Evolutionary conservation across 92 coral and sea anemone genomes (phyloP).

Genomic region (Phymanthus crucifer): DNA sequence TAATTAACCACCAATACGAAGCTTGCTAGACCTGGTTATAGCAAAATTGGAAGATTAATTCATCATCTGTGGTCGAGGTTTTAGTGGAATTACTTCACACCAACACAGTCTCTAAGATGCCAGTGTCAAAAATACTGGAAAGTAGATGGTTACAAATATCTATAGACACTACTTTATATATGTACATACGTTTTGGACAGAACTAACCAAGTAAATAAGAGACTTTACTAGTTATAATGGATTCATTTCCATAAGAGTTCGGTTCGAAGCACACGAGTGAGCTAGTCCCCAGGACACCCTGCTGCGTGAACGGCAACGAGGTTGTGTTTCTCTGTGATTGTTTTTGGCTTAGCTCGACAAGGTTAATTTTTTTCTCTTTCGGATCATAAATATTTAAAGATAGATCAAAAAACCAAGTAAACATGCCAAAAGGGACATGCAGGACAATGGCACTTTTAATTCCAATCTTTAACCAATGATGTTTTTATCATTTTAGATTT

Average conservation of each 20-base stretch:
- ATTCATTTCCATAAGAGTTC: not conserved
- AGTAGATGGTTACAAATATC: not conserved
- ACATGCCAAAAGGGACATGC: conserved; percentile 6
- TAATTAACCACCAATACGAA: not conserved
- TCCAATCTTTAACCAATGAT: conserved; percentile 8
- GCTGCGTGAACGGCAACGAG: not conserved
- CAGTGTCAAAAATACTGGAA: not conserved
- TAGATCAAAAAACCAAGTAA: conserved; percentile 29
- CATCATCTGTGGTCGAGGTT: not conserved
- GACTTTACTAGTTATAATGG: not conserved
- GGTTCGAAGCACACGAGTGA: not conserved
- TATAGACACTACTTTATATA: not conserved
- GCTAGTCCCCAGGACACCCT: not conserved
- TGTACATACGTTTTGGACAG: not conserved
- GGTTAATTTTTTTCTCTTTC: conserved; percentile 3
- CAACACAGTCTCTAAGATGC: not conserved
- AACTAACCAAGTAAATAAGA: not conserved
- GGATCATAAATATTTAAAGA: conserved; percentile 22
- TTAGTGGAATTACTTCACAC: not conserved
- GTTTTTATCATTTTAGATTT: not conserved
- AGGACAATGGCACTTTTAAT: conserved; percentile 10
- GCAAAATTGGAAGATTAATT: not conserved
- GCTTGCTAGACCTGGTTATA: not conserved
- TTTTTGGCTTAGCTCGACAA: not conserved
- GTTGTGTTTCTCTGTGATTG: not conserved